Conservation (phyloP, 2,888 invertebrate species). For the Epistrophe eligans region DNA sequence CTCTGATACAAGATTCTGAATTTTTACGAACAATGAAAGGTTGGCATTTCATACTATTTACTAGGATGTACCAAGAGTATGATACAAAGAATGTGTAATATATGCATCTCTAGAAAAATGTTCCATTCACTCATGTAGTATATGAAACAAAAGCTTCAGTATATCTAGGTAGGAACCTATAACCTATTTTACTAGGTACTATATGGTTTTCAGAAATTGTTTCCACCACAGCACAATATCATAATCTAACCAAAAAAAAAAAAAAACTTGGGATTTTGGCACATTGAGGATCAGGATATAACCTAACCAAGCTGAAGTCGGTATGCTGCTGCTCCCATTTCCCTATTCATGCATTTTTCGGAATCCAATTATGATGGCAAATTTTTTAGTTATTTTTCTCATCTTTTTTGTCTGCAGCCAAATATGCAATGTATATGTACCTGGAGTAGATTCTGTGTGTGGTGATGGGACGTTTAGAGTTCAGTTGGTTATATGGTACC, state of each 20-base stretch:
- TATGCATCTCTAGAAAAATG: constrained; percentile 39
- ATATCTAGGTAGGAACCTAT: neutral
- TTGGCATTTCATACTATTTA: constrained; percentile 5
- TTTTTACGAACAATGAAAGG: constrained; percentile 11
- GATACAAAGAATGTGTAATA: constrained; percentile 39
- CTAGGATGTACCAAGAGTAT: constrained; percentile 3
- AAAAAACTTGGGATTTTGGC: constrained; percentile 19
- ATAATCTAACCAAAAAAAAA: constrained; percentile 24
- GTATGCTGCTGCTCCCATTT: constrained; percentile 27
- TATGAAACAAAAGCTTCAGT: constrained; percentile 48
- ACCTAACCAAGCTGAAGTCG: neutral
- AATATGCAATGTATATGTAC: constrained; percentile 56
- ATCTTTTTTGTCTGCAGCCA: constrained; percentile 52
- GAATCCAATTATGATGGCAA: constrained; percentile 72
- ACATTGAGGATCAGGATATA: constrained; percentile 39
- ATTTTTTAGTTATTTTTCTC: constrained; percentile 52
- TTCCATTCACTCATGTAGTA: constrained; percentile 21
- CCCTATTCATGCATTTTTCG: constrained; percentile 63
- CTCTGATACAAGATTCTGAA: constrained; percentile 14
- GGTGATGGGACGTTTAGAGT: constrained; percentile 34
- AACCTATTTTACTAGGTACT: neutral
- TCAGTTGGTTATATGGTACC: constrained; percentile 16
- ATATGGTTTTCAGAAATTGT: constrained; percentile 8
- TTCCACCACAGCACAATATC: constrained; percentile 30
- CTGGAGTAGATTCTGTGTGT: constrained; percentile 40